Conservation (phyloP, 2,888 invertebrate species). For the Ophion ventricosus region DNA sequence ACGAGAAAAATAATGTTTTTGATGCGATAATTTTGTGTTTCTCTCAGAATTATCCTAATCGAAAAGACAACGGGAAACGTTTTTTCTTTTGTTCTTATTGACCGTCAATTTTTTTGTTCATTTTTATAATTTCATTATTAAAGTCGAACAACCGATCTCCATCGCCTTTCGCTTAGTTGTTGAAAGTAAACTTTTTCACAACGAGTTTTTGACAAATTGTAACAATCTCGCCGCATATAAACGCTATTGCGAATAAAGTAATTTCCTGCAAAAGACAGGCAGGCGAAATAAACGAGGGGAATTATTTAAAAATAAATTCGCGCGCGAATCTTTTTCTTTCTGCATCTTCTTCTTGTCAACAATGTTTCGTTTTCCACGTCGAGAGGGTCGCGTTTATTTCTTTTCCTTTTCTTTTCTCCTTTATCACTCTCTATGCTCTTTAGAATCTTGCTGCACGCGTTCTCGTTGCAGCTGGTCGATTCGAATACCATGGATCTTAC, state of each 20-base stretch:
- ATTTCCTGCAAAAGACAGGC: neutral
- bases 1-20: too few relatives aligned
- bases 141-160: neutral
- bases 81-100: neutral
- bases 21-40: too few relatives aligned
- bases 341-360: slow-evolving; percentile 4
- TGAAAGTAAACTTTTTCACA: neutral
- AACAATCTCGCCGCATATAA: neutral
- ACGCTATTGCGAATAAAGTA: neutral
- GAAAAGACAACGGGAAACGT: too few relatives aligned
- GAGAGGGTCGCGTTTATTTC: slow-evolving; percentile 24
- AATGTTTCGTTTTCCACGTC: slow-evolving; percentile 32
- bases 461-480: slow-evolving; percentile 44
- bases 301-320: slow-evolving; percentile 37
- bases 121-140: neutral
- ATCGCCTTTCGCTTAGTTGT: neutral
- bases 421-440: neutral
- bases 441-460: slow-evolving; percentile 9
- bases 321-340: neutral
- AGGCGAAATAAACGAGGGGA: neutral
- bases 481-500: slow-evolving; percentile 9
- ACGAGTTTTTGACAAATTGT: neutral
- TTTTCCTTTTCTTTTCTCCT: neutral
- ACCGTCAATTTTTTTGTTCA: neutral
- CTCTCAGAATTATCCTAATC: too few relatives aligned